Evolutionary conservation across 2,797 vertebrate species (phyloP).

Genomic region (Phataginus tricuspis): DNA sequence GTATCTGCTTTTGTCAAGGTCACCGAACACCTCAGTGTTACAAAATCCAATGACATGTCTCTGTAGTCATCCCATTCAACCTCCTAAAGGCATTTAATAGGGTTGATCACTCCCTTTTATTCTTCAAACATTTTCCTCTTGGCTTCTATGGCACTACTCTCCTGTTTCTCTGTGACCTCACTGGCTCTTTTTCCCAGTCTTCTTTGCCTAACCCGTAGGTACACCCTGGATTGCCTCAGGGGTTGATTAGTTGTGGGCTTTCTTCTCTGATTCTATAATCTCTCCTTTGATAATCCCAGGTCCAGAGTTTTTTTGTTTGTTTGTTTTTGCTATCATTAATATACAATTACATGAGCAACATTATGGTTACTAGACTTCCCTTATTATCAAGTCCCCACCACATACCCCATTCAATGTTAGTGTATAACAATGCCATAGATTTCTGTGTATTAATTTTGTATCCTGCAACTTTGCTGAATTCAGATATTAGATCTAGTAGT

Average conservation of each 20-base stretch:
- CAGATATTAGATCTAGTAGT: too few species aligned
- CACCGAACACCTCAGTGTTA: neutral
- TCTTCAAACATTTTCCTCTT: neutral
- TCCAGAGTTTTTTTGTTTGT: neutral
- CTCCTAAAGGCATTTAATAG: neutral
- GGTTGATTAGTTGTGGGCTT: neutral
- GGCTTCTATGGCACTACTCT: neutral
- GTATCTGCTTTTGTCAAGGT: neutral
- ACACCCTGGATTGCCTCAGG: neutral
- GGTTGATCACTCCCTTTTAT: neutral
- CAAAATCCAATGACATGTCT: neutral
- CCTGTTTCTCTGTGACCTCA: neutral
- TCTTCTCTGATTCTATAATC: neutral
- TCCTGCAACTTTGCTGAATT: too few species aligned
- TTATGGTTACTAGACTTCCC: too few species aligned
- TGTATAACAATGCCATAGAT: too few species aligned
- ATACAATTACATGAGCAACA: too few species aligned
- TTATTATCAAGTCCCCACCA: too few species aligned
- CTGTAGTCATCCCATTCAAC: neutral
- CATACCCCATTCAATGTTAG: too few species aligned
- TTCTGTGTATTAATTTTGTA: too few species aligned
- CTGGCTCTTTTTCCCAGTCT: neutral
- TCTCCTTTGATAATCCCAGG: neutral
- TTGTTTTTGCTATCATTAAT: too few species aligned
- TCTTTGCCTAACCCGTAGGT: neutral